Evolutionary conservation across 2,888 invertebrate species (phyloP), one percentile per base, ranked within the genome.

Genomic region (Drosophila anomelani): DNA sequence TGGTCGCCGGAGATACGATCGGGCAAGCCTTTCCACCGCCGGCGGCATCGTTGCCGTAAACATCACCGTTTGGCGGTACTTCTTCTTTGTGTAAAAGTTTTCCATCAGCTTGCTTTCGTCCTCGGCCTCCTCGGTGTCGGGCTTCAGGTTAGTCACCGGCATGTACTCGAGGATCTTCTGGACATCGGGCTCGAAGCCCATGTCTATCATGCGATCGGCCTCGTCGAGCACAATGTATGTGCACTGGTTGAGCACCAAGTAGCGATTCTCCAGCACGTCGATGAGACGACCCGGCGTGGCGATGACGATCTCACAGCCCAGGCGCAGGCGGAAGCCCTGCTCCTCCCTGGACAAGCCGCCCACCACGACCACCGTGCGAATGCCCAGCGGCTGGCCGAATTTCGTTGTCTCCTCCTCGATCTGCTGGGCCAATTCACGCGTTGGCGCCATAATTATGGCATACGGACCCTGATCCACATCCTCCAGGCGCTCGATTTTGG

Each of bases 1-100:
- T 0, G 99, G 99, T 87, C 99, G 94, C 63, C 99, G 94, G 26
- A 99, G 93, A 93, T 99, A 99, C 36, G 96, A 97, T 75, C 98
- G 94, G 0, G 99, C 99, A 75, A 99, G 93, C 72, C 99, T 94
- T 93, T 99, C 99, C 3, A 99, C 98, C 4, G 99, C 97, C 0
- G 99, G 96, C 10, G 99, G 99, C 99, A 99, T 99, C 77, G 99
- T 99, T 4, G 99, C 99, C 55, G 99, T 99, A 93, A 99, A 99
- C 99, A 99, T 99, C 92, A 99, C 99, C 88, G 99, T 99, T 96
- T 99, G 99, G 12, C 92, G 83, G 92, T 97, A 99, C 92, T 99
- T 99, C 92, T 99, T 97, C 92, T 98, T 99, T 0, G 98, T 96
- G 90, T 96, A 96, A 91, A 99, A 99, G 93, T 99, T 99, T 38